Percentiles rank a stretch among this genome's conserved stretches.
Evolutionary conservation across 1,140 invertebrate genomes (phyloP).

Genomic region (Sitodiplosis mosellana): DNA sequence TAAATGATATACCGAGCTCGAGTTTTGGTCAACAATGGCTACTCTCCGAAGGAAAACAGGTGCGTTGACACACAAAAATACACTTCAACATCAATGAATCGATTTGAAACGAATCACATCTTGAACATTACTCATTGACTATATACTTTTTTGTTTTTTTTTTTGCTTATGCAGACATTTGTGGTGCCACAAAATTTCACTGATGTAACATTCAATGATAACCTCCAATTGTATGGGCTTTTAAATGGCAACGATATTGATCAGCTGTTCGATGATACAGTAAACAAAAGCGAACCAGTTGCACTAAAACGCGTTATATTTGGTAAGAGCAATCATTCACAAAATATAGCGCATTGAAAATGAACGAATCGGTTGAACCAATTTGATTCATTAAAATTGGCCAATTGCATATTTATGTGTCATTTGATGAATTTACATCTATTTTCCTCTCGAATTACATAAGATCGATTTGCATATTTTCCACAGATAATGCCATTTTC

Average conservation of each 20-base stretch:
- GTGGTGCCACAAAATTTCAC: slow-evolving; percentile 13
- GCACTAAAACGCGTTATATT: slow-evolving; percentile 19
- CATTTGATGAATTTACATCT: too few species aligned
- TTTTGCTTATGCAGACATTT: slow-evolving; percentile 15
- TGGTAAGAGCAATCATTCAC: slow-evolving; percentile 15
- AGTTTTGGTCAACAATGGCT: slow-evolving; percentile 17
- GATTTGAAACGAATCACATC: background rate
- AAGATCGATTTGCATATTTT: too few species aligned
- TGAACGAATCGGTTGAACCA: too few species aligned
- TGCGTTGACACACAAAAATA: background rate
- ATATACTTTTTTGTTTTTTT: background rate
- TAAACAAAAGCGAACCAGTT: slow-evolving; percentile 22
- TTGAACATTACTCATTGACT: background rate
- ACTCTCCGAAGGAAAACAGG: slow-evolving; percentile 2
- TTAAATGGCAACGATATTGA: slow-evolving; percentile 23
- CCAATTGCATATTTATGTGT: too few species aligned
- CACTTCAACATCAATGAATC: background rate
- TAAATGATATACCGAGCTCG: slow-evolving; percentile 15
- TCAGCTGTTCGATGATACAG: slow-evolving; percentile 17
- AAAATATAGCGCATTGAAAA: background rate
- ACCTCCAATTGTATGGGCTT: slow-evolving; percentile 12
- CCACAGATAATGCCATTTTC: too few species aligned
- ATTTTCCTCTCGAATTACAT: too few species aligned
- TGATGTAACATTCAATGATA: slow-evolving; percentile 11
- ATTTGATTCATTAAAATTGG: too few species aligned